Evolutionary conservation across 2,888 invertebrate species (phyloP).

Genomic region (Drosophila acutilabella): DNA sequence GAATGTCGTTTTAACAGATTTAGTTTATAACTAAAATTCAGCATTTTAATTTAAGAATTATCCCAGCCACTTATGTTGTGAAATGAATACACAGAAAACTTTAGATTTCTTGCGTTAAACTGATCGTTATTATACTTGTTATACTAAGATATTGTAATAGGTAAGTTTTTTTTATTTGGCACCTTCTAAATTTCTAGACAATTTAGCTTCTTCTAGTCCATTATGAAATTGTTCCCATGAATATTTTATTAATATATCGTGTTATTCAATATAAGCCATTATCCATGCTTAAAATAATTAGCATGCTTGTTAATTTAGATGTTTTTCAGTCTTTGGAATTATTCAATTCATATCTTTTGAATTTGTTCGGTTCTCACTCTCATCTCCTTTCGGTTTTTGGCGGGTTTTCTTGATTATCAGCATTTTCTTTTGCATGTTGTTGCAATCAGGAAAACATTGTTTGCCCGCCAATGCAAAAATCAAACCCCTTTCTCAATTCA

Average conservation of each 20-base stretch:
- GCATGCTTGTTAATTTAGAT: constrained; percentile 41
- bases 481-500: constrained; percentile 55
- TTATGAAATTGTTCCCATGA: neutral
- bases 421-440: constrained; percentile 71
- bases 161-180: no score
- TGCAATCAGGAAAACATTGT: constrained; percentile 75
- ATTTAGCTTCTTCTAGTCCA: neutral
- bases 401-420: constrained; percentile 58
- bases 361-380: constrained; percentile 9
- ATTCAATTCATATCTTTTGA: neutral
- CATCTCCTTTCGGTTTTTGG: constrained; percentile 48
- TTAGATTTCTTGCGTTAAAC: no score
- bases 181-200: no score
- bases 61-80: no score
- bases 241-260: neutral
- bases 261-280: constrained; percentile 2
- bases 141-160: no score
- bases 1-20: neutral
- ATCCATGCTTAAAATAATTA: constrained; percentile 31
- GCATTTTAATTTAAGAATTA: no score
- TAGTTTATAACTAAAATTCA: neutral
- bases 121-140: no score
- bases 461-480: constrained; percentile 57
- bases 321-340: constrained; percentile 9
- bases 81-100: no score